Conservation (phyloP, 2,113 vertebrate genomes). For the Nipponia nippon region DNA sequence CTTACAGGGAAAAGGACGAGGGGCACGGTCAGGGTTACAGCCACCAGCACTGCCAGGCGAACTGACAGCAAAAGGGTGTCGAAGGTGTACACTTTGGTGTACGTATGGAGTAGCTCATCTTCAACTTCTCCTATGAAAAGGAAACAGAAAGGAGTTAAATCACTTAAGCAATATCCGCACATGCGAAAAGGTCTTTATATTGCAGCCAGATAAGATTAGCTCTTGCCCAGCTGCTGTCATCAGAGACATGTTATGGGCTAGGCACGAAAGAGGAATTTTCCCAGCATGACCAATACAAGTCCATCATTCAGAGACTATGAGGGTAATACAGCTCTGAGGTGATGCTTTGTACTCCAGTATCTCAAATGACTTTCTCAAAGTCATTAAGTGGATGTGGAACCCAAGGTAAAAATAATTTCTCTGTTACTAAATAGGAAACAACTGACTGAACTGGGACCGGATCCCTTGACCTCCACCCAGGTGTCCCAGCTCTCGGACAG, state of each 20-base stretch:
- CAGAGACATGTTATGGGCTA: neutral
- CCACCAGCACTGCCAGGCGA: constrained; percentile 92
- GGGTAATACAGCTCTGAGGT: neutral
- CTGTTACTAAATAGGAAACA: neutral
- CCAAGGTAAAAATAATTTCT: neutral
- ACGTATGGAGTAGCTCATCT: constrained; percentile 94
- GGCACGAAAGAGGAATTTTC: neutral
- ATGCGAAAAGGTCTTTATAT: neutral
- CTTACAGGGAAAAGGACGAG: constrained; percentile 97
- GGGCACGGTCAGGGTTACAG: constrained; percentile 93
- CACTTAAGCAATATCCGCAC: neutral
- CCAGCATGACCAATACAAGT: neutral
- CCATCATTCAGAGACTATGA: neutral
- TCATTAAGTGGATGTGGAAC: neutral
- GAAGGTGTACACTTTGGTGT: constrained; percentile 90
- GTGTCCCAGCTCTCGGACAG: neutral
- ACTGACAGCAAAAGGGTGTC: constrained; percentile 87
- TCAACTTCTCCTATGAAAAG: constrained; percentile 84
- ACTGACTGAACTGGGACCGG: neutral
- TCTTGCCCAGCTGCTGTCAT: neutral
- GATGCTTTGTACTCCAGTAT: neutral
- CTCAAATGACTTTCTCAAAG: neutral
- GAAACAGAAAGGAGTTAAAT: neutral
- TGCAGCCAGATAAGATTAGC: neutral
- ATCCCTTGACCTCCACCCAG: neutral